Evolutionary conservation across 2,113 vertebrate species (phyloP), one percentile per base, ranked within the genome.

Genomic region (Spermophilus dauricus): DNA sequence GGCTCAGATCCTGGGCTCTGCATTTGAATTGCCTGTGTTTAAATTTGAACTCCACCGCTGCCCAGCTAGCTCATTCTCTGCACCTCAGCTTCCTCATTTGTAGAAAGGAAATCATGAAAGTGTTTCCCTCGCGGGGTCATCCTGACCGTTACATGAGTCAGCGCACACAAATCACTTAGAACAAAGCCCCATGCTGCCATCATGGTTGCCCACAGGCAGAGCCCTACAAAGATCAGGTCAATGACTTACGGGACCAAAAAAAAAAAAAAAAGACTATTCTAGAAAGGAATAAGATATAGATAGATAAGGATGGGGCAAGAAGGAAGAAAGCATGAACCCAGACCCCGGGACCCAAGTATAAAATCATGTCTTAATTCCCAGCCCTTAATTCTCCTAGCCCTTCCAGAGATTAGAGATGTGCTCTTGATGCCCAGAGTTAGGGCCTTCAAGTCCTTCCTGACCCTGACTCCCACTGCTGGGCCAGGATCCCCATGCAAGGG

Each of bases 141-240:
- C 12, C 39, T 10, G 18, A 34, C 39, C 32, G 2, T 69, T n/a
- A 16, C 69, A 4, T 69, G 39, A 95, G 37, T 63, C 75, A 32
- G 45, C 4, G 30, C 16, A 10, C 1, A 7, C n/a, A 30, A 12
- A 69, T n/a, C 39, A 5, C 93, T 69, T 5, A 42, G 51, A 16
- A 32, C n/a, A 61, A 42, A 7, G 17, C 11, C 45, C 6, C 16
- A 17, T 2, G 4, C 0, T 0, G 37, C 2, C 32, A 9, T 24
- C 8, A 0, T 32, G 32, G 0, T 34, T 73, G 1, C 32, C 83
- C 16, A 0, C 17, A 12, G 12, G 48, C 48, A 51, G 48, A 51
- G 48, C 48, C 48, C 48, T 51, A 51, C 48, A 51, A 51, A 51
- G 48, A 51, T 51, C 11, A 51, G 48, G 48, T 51, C 48, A 51